Evolutionary conservation across 2,113 vertebrate genomes (phyloP).

Genomic region (Gnathonemus echidnorhynchus): DNA sequence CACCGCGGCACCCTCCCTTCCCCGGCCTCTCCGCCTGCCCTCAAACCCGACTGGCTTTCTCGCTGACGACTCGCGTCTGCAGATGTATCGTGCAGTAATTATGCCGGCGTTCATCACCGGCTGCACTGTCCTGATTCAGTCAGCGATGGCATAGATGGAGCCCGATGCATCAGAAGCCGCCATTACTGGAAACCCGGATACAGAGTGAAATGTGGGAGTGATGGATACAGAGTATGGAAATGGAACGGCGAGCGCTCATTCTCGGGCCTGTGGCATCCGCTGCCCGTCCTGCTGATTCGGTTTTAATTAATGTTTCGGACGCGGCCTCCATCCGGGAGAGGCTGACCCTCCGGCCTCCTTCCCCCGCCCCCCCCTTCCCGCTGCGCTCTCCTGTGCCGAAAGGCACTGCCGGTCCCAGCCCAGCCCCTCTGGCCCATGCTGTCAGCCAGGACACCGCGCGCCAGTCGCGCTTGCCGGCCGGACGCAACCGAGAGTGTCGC

Average conservation of each 20-base stretch:
- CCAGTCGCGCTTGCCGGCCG: neutral
- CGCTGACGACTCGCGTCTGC: constrained; percentile 40
- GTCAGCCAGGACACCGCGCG: neutral
- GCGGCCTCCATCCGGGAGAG: neutral
- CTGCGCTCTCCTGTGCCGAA: neutral
- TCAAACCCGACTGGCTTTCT: constrained; percentile 13
- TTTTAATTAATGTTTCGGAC: neutral
- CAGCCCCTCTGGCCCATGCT: neutral
- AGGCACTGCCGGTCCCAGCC: neutral
- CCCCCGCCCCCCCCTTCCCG: neutral
- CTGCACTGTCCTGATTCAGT: constrained; percentile 45
- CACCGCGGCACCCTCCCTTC: neutral
- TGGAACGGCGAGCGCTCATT: neutral
- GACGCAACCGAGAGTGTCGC: neutral
- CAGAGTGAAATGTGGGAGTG: neutral
- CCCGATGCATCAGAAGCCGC: constrained; percentile 30
- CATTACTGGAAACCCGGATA: constrained; percentile 13
- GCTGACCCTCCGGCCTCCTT: neutral
- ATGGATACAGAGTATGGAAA: neutral
- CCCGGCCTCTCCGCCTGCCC: neutral
- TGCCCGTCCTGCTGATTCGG: neutral
- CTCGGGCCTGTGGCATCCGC: neutral
- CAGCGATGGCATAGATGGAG: constrained; percentile 35
- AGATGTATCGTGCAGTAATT: constrained; percentile 46
- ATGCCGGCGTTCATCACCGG: constrained; percentile 53